Evolutionary conservation across 2,888 invertebrate species (phyloP), one percentile per base, ranked within the genome.

Genomic region (Gerris lacustris): DNA sequence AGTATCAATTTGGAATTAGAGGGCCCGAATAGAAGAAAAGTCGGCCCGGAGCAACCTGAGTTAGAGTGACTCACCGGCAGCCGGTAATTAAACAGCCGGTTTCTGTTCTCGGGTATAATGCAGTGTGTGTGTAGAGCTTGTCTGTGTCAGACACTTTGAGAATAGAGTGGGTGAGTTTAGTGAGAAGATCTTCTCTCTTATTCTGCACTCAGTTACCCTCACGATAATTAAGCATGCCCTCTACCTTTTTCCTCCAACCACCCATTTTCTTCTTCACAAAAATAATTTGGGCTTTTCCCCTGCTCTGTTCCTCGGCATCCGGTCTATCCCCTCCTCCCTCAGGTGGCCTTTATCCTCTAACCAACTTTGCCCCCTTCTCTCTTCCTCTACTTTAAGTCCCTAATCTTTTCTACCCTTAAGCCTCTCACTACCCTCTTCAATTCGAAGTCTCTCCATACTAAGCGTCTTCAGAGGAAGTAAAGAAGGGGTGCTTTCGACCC

Each of bases 1-100:
- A 55, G 55, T 55, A 55, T 55, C 55, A 55, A 55, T 55, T 55
- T 11, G 15, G 55, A 11, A 55, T 55, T 55, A 55, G 55, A 55
- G 55, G 31, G 31, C 31, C 31, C 31, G 31, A 31, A 31, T 31
- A 55, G 15, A 15, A 55, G 55, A 55, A 55, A 55, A 55, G 9
- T 55, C 55, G 15, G 55, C 55, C 55, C 11, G 4, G 9, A 11
- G 55, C 55, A 55, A 55, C 31, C 31, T 31, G 31, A 4, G 55
- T 55, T 55, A 55, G 55, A 55, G 15, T 2, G 55, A 55, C 2
- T 55, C 11, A 15, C 9, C 9, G 15, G 11, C 9, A 15, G 55
- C 11, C 55, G 55, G 55, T 55, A 55, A 55, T 55, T 55, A 55
- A 55, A 55, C 55, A 55, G 55, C 55, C 55, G 55, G 11, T 55